A percentile compares a stretch with the other conserved stretches of the same genome.
phyloP scores from a whole-genome alignment of 2,113 vertebrate species.

The Pelmatolapia mariae region DNA sequence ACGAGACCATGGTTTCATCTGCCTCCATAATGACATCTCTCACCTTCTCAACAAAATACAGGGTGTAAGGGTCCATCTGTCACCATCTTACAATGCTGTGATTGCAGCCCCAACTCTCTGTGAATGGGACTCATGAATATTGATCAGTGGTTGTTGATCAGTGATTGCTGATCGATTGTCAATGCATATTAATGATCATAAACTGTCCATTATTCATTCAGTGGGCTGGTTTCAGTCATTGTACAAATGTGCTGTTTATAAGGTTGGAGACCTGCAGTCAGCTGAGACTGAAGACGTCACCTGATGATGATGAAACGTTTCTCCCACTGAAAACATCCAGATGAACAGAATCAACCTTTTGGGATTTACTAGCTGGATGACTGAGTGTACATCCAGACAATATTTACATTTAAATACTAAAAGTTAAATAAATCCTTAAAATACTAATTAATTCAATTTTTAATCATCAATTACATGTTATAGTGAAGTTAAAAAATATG shows the following conservation, averaged over 20 bases:
- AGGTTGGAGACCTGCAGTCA: not conserved
- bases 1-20: not conserved
- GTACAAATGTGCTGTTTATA: not conserved
- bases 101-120: not conserved
- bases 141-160: too few species aligned
- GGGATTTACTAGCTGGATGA: not conserved
- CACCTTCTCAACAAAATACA: not conserved
- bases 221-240: not conserved
- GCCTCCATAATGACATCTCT: not conserved
- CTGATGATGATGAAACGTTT: not conserved
- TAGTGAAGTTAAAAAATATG: not conserved
- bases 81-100: not conserved
- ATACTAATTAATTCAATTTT: not conserved
- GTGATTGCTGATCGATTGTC: not conserved
- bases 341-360: not conserved
- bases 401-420: not conserved
- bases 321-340: not conserved
- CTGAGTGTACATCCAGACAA: not conserved
- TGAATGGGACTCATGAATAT: not conserved
- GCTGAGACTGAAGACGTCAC: not conserved
- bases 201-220: not conserved
- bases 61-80: not conserved
- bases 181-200: not conserved
- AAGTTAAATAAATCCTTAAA: not conserved
- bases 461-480: not conserved